Evolutionary conservation across 2,888 invertebrate species (phyloP), one percentile per base, ranked within the genome.

Genomic region (Melanophora roralis): DNA sequence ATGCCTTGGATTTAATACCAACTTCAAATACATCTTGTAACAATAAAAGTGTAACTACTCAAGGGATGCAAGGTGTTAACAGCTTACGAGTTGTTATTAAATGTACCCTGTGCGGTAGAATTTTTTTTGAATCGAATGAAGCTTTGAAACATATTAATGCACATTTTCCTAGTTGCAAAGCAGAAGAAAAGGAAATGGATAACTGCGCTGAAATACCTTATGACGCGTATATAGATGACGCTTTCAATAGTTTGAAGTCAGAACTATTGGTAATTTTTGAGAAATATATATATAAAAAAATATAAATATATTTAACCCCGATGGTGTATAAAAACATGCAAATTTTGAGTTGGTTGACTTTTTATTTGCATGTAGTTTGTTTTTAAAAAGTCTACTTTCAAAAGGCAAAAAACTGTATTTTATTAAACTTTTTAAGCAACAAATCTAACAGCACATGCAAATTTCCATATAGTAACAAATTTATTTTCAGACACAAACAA

Each of bases 1-100:
- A 90, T 80, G 87, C 89, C 0, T 69, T 89, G 40, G 89, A 90
- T 65, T 76, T 87, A 5, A 88, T 89, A 49, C 88, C 89, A 0
- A 83, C 84, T 1, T 69, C 83, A 0, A 65, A 74, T 16, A 69
- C 78, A 16, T 32, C 9, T 27, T 60, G 74, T 19, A 55, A 75
- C 21, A 78, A 75, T 8, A 83, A 80, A 36, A 32, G 43, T n/a
- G 19, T 83, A 9, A 27, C 73, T 8, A 40, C 80, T 19, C 68
- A 78, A 60, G 38, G 60, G 1, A 49, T 75, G 8, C 81, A 82
- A 9, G 81, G 55, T 27, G 75, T 83, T 0, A 83, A 85, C 23
- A 85, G 86, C 0, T 75, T 89, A 0, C 82, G 84, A 2, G 84
- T 87, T 11, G 87, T 88, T 0, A 79, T 87, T 0, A 88, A 89